Evolutionary conservation across 2,113 vertebrate genomes (phyloP).

Genomic region (Hemichromis elongatus): DNA sequence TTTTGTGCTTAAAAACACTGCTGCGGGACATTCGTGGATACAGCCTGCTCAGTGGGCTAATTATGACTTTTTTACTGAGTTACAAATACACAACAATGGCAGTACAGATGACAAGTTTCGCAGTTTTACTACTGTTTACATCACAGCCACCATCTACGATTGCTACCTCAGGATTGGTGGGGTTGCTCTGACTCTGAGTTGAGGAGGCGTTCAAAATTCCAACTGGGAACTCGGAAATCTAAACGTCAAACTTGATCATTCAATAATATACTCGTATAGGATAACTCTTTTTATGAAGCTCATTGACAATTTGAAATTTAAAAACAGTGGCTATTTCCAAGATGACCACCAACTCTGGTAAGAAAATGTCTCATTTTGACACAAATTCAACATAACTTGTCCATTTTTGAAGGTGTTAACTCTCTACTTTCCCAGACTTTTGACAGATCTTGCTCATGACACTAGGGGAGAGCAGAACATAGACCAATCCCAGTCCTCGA

Average conservation of each 20-base stretch:
- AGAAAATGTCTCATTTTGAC: neutral
- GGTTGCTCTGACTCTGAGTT: neutral
- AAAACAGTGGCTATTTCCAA: neutral
- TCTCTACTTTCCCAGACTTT: neutral
- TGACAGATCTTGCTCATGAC: neutral
- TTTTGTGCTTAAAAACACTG: fast-evolving
- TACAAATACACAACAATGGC: neutral
- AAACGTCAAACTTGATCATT: neutral
- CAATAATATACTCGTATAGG: neutral
- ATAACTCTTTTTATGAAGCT: neutral
- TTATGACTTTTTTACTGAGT: neutral
- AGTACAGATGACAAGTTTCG: neutral
- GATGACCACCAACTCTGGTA: neutral
- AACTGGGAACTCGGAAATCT: neutral
- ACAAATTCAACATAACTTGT: neutral
- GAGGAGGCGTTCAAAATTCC: neutral
- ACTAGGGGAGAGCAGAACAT: too few species aligned
- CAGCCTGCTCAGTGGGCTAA: neutral
- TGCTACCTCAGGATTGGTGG: neutral
- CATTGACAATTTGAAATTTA: neutral
- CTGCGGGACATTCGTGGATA: neutral
- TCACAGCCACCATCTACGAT: neutral
- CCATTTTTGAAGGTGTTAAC: neutral
- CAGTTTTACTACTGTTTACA: neutral
- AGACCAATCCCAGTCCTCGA: too few species aligned